Evolutionary conservation across 1,140 invertebrate species (phyloP), one percentile per base, ranked within the genome.

Genomic region (Drosophila tani): DNA sequence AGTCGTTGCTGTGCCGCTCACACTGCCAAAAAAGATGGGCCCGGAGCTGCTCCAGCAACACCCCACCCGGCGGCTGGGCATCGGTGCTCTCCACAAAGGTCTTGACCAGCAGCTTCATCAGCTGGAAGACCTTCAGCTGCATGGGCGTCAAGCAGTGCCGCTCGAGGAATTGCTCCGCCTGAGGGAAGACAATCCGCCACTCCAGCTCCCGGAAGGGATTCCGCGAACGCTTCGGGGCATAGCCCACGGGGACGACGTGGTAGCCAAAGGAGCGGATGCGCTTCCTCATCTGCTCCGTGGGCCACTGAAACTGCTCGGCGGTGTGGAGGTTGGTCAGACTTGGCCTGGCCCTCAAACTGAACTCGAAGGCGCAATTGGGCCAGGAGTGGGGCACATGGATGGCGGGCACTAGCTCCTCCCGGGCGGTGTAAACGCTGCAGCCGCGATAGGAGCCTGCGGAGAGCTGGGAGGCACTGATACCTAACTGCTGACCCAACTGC

Each of bases 1-100:
- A 97, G 50, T 94, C 95, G 3, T 94, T 94, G 76, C 94, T 95
- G 69, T 95, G 94, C 29, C 95, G 94, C 87, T 97, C 96, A 69
- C 96, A 96, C 91, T 96, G 94, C 95, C 96, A 96, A 85, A 96
- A 97, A n/a, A 97, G 88, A 81, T 96, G 95, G 59, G 95, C 95
- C 60, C 96, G 94, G n/a, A 97, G 94, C 84, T 97, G 96, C 60
- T 95, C 94, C 86, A 77, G 65, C 14, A 75, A 80, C 53, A 60
- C 56, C 0, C 82, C 59, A 1, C 82, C 90, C 51, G 81, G 70
- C 0, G 79, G 58, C 47, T 79, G 79, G 57, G 74, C 45, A n/a
- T 17, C 32, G n/a, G 57, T 76, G 49, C 81, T 82, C n/a, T 68
- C 95, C 38, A 97, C 93, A 78, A 95, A 96, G 0, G 94, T 95